Conservation (phyloP, 2,888 invertebrate genomes). For the Parochlus steinenii region DNA sequence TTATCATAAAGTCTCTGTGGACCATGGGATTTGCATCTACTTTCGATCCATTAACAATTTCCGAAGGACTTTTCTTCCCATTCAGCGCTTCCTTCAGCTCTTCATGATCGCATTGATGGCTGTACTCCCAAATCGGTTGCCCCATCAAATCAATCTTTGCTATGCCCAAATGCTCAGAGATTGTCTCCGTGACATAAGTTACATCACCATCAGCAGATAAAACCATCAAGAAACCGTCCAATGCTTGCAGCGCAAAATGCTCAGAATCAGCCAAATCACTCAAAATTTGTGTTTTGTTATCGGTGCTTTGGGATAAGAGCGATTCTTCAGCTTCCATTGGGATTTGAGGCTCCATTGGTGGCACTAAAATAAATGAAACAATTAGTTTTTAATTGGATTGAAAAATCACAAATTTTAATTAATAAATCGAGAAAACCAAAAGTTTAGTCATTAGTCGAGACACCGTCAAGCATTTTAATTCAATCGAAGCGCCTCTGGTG, state of each 20-base stretch:
- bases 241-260: constrained; percentile 36
- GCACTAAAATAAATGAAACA: constrained; percentile 29
- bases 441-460: neutral
- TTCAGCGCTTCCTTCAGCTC: constrained; percentile 56
- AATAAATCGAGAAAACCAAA: too few relatives aligned
- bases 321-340: constrained; percentile 5
- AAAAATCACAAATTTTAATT: too few relatives aligned
- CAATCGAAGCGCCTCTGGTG: too few relatives aligned
- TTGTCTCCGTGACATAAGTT: constrained; percentile 82
- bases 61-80: constrained; percentile 19
- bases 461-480: neutral
- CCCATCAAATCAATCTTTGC: constrained; percentile 95
- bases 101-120: constrained; percentile 89
- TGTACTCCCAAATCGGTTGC: constrained; percentile 83
- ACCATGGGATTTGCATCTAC: constrained; percentile 17
- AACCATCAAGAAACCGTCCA: constrained; percentile 84
- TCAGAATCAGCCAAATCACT: constrained; percentile 25
- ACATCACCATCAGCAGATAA: constrained; percentile 82
- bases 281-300: constrained; percentile 23
- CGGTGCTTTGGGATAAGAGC: constrained; percentile 9
- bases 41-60: constrained; percentile 13
- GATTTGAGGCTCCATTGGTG: constrained; percentile 23
- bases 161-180: constrained; percentile 78
- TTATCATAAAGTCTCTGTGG: constrained; percentile 29
- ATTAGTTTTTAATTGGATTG: too few relatives aligned